Conservation (phyloP, 2,888 invertebrate species). For the Neoitamus cyanurus region DNA sequence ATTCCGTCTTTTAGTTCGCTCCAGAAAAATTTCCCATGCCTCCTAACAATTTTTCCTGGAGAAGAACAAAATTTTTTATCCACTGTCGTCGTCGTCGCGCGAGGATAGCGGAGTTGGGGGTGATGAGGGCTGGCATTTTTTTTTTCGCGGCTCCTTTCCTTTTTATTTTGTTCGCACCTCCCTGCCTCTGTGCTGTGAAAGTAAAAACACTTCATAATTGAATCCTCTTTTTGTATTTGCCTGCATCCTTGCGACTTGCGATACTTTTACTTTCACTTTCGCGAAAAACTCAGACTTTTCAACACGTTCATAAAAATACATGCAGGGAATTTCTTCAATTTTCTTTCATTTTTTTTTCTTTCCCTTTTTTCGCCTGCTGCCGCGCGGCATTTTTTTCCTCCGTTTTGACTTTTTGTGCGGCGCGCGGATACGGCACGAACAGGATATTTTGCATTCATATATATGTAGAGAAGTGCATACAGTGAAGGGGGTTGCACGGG, state of each 20-base stretch:
- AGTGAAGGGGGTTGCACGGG: background rate
- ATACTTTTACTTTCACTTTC: slow-evolving; percentile 46
- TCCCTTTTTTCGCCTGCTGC: background rate
- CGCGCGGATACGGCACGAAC: background rate
- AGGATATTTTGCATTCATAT: slow-evolving; percentile 8
- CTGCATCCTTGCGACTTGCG: slow-evolving; percentile 45
- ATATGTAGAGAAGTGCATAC: background rate
- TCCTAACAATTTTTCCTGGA: background rate
- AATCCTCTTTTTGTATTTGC: slow-evolving; percentile 47
- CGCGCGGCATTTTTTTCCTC: background rate
- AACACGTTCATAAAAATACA: slow-evolving; percentile 43
- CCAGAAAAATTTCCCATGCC: background rate
- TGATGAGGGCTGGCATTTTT: background rate
- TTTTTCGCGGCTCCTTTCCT: slow-evolving; percentile 16
- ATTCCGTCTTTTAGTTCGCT: background rate
- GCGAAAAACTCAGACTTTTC: slow-evolving; percentile 43
- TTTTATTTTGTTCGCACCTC: slow-evolving; percentile 36
- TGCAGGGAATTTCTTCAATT: slow-evolving; percentile 44
- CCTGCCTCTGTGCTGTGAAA: slow-evolving; percentile 45
- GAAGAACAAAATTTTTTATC: background rate
- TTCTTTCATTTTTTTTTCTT: slow-evolving; percentile 10
- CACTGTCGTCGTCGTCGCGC: background rate
- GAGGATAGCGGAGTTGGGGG: background rate
- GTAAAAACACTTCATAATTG: slow-evolving; percentile 52
- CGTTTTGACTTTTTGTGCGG: background rate